A percentile compares a stretch with the other conserved stretches of the same genome.
Conservation (phyloP, 1,140 invertebrate genomes). For the Atta texana region DNA sequence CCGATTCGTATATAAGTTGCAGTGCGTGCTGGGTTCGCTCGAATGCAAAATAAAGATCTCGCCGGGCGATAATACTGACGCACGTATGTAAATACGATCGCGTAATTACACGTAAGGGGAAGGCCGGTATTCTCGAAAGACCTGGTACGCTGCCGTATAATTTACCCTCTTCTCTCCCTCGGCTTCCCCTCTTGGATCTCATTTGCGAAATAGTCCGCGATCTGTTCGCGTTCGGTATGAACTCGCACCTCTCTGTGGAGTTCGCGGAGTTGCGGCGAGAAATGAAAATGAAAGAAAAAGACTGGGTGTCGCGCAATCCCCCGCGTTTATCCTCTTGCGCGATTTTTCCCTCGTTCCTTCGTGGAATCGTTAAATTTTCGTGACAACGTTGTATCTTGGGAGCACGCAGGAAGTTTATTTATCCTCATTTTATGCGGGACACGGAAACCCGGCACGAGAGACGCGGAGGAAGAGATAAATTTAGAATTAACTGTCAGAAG, state of each 20-base stretch:
- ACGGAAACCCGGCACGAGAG: background rate
- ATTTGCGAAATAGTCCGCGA: conserved; percentile 53
- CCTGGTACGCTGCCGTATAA: conserved; percentile 22
- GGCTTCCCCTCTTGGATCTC: background rate
- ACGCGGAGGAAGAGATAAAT: background rate
- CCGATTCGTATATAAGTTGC: background rate
- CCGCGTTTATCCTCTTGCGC: background rate
- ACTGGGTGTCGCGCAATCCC: conserved; percentile 1
- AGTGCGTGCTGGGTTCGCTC: conserved; percentile 10
- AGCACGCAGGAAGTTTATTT: conserved; percentile 18
- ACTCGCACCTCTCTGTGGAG: background rate
- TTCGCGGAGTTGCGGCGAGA: background rate
- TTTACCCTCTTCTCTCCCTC: background rate
- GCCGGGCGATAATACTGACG: conserved; percentile 38
- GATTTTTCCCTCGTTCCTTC: conserved; percentile 12
- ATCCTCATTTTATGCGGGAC: background rate
- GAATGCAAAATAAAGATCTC: conserved; percentile 53
- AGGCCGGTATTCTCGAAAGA: conserved; percentile 4
- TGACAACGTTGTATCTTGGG: conserved; percentile 4
- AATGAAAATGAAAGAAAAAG: conserved; percentile 4
- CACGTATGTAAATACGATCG: conserved; percentile 61
- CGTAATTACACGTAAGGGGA: conserved; percentile 37
- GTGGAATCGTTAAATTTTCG: conserved; percentile 34
- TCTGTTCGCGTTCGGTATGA: background rate
- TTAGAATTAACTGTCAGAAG: background rate